A percentile compares a stretch with the other conserved stretches of the same genome.
Conservation (phyloP, 2,888 invertebrate species). For the Unio delphinus region DNA sequence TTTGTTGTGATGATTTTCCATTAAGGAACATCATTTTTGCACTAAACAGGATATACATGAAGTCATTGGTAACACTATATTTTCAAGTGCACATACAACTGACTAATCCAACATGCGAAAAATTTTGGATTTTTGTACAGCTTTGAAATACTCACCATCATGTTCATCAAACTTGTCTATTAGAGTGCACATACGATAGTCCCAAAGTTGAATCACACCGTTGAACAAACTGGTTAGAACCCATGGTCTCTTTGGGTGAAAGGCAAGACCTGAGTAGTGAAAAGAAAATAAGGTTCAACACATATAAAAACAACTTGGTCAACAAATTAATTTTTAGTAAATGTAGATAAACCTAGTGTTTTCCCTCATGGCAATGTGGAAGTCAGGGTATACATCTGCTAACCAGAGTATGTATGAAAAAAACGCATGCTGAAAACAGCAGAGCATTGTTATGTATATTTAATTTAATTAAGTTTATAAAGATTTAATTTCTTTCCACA, state of each 20-base stretch:
- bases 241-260: slow-evolving; percentile 99
- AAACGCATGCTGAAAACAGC: too few species aligned
- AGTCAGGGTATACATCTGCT: not conserved
- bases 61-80: not conserved
- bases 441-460: too few species aligned
- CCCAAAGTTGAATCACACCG: slow-evolving; percentile 99
- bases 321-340: too few species aligned
- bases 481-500: too few species aligned
- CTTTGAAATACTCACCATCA: slow-evolving; percentile 77
- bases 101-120: not conserved
- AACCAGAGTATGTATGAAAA: too few species aligned
- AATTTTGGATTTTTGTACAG: not conserved
- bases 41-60: not conserved
- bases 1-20: too few species aligned
- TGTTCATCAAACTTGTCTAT: slow-evolving; percentile 99
- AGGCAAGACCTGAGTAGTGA: slow-evolving; percentile 81
- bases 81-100: not conserved
- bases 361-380: not conserved
- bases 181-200: slow-evolving; percentile 99
- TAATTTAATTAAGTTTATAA: too few species aligned
- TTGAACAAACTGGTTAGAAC: slow-evolving; percentile 94
- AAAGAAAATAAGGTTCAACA: slow-evolving; percentile 7
- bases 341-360: too few species aligned
- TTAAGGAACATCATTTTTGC: too few species aligned
- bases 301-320: not conserved